phyloP scores from a whole-genome alignment of 1,140 invertebrate species.

The Lepidurus packardi region DNA sequence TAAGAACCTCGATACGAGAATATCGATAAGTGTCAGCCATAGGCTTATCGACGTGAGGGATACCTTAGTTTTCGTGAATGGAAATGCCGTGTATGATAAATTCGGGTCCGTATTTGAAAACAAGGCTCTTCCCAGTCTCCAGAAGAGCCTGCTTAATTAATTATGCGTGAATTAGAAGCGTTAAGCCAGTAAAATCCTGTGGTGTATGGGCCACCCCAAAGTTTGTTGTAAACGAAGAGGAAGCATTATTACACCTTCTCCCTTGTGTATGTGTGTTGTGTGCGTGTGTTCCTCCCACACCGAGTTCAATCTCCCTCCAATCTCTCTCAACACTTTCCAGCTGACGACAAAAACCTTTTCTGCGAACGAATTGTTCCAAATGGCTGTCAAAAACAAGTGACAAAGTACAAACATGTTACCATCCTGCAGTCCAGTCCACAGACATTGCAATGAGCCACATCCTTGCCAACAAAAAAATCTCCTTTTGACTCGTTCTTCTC shows the following conservation, averaged over 20 bases:
- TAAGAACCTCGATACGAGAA: not conserved
- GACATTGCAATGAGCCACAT: not conserved
- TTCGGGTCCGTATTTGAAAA: not conserved
- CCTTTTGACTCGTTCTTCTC: not conserved
- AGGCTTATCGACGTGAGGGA: constrained; percentile 16
- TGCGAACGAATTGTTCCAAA: too few species aligned
- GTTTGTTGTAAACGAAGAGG: not conserved
- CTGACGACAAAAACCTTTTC: too few species aligned
- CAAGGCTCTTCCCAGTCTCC: not conserved
- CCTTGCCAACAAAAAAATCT: not conserved
- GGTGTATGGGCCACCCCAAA: not conserved
- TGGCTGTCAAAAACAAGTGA: too few species aligned
- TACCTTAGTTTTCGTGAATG: constrained; percentile 1
- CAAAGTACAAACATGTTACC: not conserved
- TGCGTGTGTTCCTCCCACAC: not conserved
- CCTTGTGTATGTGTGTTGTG: not conserved
- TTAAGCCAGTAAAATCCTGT: not conserved
- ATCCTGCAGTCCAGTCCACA: not conserved
- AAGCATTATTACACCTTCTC: not conserved
- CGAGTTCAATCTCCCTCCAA: not conserved
- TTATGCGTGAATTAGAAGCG: not conserved
- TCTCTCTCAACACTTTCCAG: too few species aligned
- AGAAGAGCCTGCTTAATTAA: not conserved
- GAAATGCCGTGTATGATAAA: constrained; percentile 19
- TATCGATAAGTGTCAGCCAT: constrained; percentile 15